Evolutionary conservation across 2,797 vertebrate species (phyloP).

Genomic region (Scleropages formosus): DNA sequence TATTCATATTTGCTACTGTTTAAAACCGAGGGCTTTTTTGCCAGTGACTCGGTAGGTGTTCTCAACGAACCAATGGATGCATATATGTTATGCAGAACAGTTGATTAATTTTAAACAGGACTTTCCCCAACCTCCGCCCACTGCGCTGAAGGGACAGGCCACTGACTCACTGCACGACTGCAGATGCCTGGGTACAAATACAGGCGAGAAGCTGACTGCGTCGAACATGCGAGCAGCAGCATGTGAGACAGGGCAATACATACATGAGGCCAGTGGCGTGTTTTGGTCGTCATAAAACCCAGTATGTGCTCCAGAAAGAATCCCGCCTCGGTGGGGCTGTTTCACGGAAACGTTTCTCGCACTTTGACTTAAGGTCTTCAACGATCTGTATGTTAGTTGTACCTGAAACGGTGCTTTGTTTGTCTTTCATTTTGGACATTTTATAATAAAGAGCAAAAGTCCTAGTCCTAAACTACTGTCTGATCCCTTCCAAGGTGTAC

Average conservation of each 20-base stretch:
- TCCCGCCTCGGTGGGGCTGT: neutral
- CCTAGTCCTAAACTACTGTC: neutral
- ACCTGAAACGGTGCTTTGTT: neutral
- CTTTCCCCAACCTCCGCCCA: neutral
- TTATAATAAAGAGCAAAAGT: constrained; percentile 13
- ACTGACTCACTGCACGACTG: constrained; percentile 5
- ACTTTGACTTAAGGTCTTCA: neutral
- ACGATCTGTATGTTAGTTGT: neutral
- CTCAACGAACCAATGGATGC: neutral
- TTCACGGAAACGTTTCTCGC: neutral
- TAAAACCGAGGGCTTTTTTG: too few species aligned
- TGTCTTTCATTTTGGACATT: neutral
- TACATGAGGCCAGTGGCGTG: neutral
- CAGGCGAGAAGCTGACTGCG: neutral
- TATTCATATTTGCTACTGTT: too few species aligned
- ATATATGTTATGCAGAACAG: neutral
- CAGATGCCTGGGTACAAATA: neutral
- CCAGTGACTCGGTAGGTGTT: neutral
- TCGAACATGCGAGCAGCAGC: neutral
- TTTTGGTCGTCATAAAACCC: constrained; percentile 9
- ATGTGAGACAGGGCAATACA: too few species aligned
- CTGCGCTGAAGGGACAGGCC: neutral
- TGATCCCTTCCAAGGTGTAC: too few species aligned
- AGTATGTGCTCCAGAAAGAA: neutral
- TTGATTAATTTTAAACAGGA: neutral